phyloP scores from a whole-genome alignment of 2,113 vertebrate species.

The Chaetops frenatus region DNA sequence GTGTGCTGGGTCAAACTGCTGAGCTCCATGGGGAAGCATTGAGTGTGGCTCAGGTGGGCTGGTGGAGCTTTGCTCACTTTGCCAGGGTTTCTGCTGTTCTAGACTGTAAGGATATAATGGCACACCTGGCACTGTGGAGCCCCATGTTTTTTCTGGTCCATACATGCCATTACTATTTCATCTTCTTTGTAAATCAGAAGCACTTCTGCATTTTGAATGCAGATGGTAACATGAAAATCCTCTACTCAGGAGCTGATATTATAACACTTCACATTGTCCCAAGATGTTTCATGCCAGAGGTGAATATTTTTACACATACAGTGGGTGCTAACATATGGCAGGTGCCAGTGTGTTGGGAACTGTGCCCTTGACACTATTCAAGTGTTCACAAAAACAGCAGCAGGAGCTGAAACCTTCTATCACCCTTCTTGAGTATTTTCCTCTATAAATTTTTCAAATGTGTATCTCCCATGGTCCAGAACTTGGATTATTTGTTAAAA shows the following conservation, averaged over 20 bases:
- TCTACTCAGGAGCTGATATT: background rate
- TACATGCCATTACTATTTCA: background rate
- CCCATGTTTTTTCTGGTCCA: background rate
- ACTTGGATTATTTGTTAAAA: background rate
- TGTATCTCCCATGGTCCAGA: background rate
- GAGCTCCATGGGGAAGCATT: background rate
- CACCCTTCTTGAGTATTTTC: background rate
- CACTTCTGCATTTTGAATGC: background rate
- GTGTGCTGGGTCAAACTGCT: constrained; percentile 36
- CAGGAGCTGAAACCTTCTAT: background rate
- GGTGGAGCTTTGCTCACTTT: background rate
- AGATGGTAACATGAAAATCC: background rate
- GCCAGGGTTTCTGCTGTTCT: background rate
- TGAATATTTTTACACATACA: constrained; percentile 25
- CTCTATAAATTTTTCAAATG: background rate
- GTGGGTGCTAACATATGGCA: constrained; percentile 4
- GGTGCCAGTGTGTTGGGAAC: background rate
- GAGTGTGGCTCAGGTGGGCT: background rate
- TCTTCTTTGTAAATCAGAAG: background rate
- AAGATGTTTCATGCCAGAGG: constrained; percentile 44
- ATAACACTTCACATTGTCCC: constrained; percentile 32
- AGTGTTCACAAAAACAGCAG: background rate
- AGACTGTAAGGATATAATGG: background rate
- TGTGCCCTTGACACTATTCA: background rate
- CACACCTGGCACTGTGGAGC: background rate